Evolutionary conservation across 2,113 vertebrate genomes (phyloP).

Genomic region (Lophochroa leadbeateri): DNA sequence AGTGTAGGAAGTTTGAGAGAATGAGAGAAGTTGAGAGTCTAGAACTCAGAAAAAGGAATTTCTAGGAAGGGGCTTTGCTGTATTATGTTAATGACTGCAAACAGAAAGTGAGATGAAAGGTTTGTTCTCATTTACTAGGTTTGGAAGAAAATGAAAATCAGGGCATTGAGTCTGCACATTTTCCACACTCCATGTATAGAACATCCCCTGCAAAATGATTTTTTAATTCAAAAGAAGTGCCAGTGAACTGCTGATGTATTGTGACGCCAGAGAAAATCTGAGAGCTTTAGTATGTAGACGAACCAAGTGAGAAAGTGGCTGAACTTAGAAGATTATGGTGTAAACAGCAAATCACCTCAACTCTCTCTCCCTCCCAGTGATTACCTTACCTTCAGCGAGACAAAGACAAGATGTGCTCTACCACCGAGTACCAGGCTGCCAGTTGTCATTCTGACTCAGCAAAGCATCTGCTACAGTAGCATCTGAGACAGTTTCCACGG

Average conservation of each 20-base stretch:
- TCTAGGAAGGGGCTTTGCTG: neutral
- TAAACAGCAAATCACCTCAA: neutral
- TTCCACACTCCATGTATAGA: neutral
- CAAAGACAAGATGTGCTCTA: neutral
- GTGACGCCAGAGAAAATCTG: neutral
- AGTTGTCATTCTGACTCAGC: neutral
- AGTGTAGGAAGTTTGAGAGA: neutral
- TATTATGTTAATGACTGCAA: neutral
- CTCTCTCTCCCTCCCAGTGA: neutral
- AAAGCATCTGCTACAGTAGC: neutral
- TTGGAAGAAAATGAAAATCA: neutral
- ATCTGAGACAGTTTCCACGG: neutral
- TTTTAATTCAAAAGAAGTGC: neutral
- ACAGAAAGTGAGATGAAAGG: neutral
- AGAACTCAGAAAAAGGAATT: neutral
- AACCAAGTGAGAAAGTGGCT: neutral
- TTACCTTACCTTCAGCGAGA: no score
- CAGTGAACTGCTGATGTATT: neutral
- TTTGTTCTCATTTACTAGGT: neutral
- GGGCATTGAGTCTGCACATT: fast-evolving
- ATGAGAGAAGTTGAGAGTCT: neutral
- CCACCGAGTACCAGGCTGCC: fast-evolving
- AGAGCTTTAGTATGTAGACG: fast-evolving
- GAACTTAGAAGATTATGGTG: neutral
- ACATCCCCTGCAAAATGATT: fast-evolving